These are phyloP conservation scores for Dreissena rostriformis DNA, from an alignment of 1,140 invertebrate species.

Conservation along the genomic window DNA sequence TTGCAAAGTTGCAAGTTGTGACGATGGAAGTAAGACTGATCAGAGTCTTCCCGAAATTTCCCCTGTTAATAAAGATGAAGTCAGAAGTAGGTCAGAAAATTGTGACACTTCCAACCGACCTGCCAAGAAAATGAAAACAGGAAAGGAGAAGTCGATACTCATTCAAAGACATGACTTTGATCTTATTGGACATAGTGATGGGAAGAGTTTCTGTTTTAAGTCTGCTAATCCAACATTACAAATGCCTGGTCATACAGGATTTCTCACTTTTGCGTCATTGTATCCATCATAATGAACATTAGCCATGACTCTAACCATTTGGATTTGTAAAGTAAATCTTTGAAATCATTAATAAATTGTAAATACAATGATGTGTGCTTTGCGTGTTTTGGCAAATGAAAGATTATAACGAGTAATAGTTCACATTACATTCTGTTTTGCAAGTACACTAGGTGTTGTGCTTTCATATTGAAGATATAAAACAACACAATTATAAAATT, in stretches of 20 bases:
- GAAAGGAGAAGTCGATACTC: conserved; percentile 2
- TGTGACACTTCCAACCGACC: conserved; percentile 8
- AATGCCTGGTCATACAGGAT: conserved; percentile 96
- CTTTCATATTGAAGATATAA: too few relatives aligned
- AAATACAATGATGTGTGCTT: background rate
- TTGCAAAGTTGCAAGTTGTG: background rate
- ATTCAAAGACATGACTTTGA: conserved; percentile 54
- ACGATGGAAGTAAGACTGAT: conserved; percentile 2
- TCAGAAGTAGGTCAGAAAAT: conserved; percentile 27
- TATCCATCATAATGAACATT: conserved; percentile 61
- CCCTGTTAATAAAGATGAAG: background rate
- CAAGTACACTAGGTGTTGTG: background rate
- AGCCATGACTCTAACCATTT: background rate
- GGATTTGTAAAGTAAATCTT: background rate
- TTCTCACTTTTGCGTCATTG: conserved; percentile 93
- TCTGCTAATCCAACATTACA: conserved; percentile 87
- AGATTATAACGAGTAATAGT: too few relatives aligned
- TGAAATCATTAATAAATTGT: conserved; percentile 7
- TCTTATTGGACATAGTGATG: conserved; percentile 58
- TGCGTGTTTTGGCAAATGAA: background rate
- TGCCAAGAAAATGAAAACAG: conserved; percentile 2
- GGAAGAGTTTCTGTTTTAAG: conserved; percentile 81
- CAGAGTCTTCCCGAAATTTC: background rate
- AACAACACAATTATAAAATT: too few relatives aligned
- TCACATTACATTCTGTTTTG: background rate